A percentile compares a stretch with the other conserved stretches of the same genome.
These are phyloP conservation scores for Hypercompe scribonia DNA, from an alignment of 2,888 invertebrate genomes.

Conservation along the genomic window DNA sequence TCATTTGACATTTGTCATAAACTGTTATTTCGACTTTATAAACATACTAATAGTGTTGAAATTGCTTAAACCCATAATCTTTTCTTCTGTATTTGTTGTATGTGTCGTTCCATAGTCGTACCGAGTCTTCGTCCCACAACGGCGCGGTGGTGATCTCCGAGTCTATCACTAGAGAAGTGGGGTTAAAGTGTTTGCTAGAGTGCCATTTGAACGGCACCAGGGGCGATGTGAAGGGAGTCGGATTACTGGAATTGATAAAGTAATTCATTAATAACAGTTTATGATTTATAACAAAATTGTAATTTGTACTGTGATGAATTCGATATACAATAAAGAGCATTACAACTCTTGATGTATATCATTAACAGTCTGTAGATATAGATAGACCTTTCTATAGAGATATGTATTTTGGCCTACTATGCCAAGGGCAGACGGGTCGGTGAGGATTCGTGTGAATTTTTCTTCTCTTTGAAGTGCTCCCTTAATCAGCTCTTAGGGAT, in stretches of 20 bases:
- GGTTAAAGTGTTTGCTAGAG: slow-evolving; percentile 71
- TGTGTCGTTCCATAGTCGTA: slow-evolving; percentile 75
- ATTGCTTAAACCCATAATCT: slow-evolving; percentile 56
- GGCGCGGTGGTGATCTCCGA: slow-evolving; percentile 64
- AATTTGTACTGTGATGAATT: too few relatives aligned
- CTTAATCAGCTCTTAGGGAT: too few relatives aligned
- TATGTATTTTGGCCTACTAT: too few relatives aligned
- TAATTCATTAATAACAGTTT: neutral
- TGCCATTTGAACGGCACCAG: slow-evolving; percentile 73
- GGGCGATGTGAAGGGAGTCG: slow-evolving; percentile 68
- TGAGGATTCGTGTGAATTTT: too few relatives aligned
- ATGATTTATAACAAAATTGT: too few relatives aligned
- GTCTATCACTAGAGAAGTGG: slow-evolving; percentile 74
- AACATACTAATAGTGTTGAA: slow-evolving; percentile 12
- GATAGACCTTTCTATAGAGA: too few relatives aligned
- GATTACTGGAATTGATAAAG: slow-evolving; percentile 67
- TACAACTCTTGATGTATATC: too few relatives aligned
- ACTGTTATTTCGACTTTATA: neutral
- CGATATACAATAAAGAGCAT: too few relatives aligned
- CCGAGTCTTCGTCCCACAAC: slow-evolving; percentile 68
- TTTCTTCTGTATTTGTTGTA: slow-evolving; percentile 73
- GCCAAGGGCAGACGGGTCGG: too few relatives aligned
- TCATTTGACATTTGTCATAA: neutral
- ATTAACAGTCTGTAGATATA: too few relatives aligned
- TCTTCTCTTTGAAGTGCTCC: too few relatives aligned